Conservation (phyloP, 1,140 invertebrate genomes). For the Zaprionus capensis region DNA sequence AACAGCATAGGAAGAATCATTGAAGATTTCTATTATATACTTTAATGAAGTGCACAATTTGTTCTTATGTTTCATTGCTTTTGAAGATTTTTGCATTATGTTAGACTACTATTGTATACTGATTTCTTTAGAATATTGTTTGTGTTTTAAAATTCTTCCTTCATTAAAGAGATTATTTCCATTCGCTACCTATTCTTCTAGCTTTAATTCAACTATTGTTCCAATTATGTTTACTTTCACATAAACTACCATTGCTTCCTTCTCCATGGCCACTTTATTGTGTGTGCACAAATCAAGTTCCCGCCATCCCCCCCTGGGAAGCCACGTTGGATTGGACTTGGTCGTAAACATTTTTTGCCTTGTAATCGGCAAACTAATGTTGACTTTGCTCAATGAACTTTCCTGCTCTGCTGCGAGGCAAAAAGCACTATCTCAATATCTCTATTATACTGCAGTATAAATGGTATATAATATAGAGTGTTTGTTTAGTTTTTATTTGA, state of each 20-base stretch:
- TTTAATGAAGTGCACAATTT: not conserved
- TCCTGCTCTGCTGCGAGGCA: conserved; percentile 4
- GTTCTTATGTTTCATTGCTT: not conserved
- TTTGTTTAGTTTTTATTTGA: conserved; percentile 3
- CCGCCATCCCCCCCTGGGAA: not conserved
- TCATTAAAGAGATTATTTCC: not conserved
- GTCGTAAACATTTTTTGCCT: conserved; percentile 7
- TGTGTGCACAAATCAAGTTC: not conserved
- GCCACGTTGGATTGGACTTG: not conserved
- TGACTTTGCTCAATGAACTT: conserved; percentile 30
- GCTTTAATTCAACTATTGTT: not conserved
- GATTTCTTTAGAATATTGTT: not conserved
- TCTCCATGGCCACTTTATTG: not conserved
- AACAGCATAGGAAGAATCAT: no score
- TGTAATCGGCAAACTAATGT: conserved; percentile 22
- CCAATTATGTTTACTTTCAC: not conserved
- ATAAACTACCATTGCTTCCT: not conserved
- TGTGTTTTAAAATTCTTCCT: not conserved
- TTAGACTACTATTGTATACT: not conserved
- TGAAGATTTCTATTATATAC: no score
- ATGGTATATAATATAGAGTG: conserved; percentile 16
- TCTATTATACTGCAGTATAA: conserved; percentile 10
- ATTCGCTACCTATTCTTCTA: not conserved
- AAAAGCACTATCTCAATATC: conserved; percentile 5
- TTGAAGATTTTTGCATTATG: not conserved